Evolutionary conservation across 2,888 invertebrate species (phyloP), one percentile per base, ranked within the genome.

Genomic region (Morpho helenor): DNA sequence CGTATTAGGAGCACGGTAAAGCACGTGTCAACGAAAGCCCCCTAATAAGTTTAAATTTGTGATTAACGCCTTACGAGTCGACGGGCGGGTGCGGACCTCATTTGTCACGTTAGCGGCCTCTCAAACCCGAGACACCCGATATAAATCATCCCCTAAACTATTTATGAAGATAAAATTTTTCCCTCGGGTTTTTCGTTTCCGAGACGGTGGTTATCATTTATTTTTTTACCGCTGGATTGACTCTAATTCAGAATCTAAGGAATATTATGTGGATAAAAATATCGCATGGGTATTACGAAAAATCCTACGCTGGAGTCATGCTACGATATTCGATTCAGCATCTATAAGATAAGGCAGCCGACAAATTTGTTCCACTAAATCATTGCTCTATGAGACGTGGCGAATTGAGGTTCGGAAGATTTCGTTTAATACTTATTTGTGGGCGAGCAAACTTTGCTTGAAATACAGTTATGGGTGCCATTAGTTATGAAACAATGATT

Each of bases 281-380:
- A 62, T 64, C 31, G 60, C 57, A 62, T 64, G 64, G 60, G 57
- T 50, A 61, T 65, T 70, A 70, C 68, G 67, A 66, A 31, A 16
- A 63, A 68, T 59, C 64, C 66, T 69, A 49, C 52, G 49, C 70
- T 69, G 61, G 62, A 66, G 60, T 59, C 67, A 60, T 57, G 64
- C 65, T 68, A 68, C 70, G 76, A 79, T 77, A 75, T 76, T 71
- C 69, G 74, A 77, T 69, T 80, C 76, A 76, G 80, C 66, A 76
- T 74, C 75, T 80, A 75, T 75, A 72, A 74, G 73, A 73, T 66
- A 70, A 74, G 70, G 66, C 45, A 66, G 63, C 70, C 66, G 75
- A 77, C 77, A 78, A 77, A 80, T 78, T 77, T 73, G 66, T 71
- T 73, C 66, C 68, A 72, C 68, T 81, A 80, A 82, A 80, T 81